These are phyloP conservation scores for Hydrolagus colliei DNA, from an alignment of 2,797 vertebrate species.

Conservation along the genomic window DNA sequence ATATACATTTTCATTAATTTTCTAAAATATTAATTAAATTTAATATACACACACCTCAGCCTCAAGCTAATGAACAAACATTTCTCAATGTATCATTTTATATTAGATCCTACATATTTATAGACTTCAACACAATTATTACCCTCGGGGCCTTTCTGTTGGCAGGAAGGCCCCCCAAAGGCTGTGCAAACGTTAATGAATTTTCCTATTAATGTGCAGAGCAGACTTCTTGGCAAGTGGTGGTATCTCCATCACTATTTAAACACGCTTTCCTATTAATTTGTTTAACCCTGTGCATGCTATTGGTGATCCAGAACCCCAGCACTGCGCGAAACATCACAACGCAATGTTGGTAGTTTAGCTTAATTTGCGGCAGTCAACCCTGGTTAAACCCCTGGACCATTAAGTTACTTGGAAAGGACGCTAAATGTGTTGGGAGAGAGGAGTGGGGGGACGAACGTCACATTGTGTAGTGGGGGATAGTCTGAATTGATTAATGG, in stretches of 20 bases:
- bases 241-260: constrained; percentile 28
- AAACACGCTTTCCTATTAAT: constrained; percentile 30
- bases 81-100: constrained; percentile 30
- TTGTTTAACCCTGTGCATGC: constrained; percentile 24
- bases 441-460: no score
- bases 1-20: constrained; percentile 7
- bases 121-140: constrained; percentile 30
- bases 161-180: constrained; percentile 23
- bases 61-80: constrained; percentile 32
- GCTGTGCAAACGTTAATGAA: constrained; percentile 28
- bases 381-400: background rate
- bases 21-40: constrained; percentile 32
- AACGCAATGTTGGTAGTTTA: no score
- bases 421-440: background rate
- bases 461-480: background rate
- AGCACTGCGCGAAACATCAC: background rate
- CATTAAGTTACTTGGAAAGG: background rate
- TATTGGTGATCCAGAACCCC: background rate
- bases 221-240: constrained; percentile 20
- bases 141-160: constrained; percentile 18
- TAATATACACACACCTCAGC: constrained; percentile 25
- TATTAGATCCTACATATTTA: constrained; percentile 33
- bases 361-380: no score
- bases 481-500: constrained; percentile 14
- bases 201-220: constrained; percentile 30